Base-by-base conservation (phyloP, 2,113 vertebrate species). In the pig (Sus scrofa) region DNA sequence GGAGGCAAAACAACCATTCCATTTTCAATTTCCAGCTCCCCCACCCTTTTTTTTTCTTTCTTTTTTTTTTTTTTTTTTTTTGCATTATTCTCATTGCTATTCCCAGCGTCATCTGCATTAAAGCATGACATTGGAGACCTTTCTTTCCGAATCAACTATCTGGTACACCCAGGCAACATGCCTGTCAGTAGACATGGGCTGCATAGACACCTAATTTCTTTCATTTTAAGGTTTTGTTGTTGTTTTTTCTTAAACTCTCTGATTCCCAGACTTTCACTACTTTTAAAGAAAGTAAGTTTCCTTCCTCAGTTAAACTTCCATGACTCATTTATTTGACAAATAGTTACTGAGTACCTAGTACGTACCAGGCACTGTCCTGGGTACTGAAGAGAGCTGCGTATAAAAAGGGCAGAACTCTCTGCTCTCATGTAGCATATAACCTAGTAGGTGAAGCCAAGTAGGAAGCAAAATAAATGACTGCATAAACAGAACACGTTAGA, bases 1-100 rank as follows among this genome's bases (percentile, higher is more conserved):
- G 87, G 79, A 71, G 96, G 88, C 27, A 54, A 95, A 94, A 90
- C 22, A 90, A 84, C 39, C 32, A 87, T 68, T 91, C 34, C 27
- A 90, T 73, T 91, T 94, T 96, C 63, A 44, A 93, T 62, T 75
- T 93, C 58, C 20, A 89, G 39, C 50, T 75, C 73, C 24, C 16
- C 58, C 37, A 0, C 2, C 0, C 12, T 6, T 5, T 4, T 16
- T 52, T 16, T 12, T n/a, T 79, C 4, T 34, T n/a, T 79, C 4
- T 39, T 74, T 52, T 6, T 5, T 4, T 16, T 52, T 16, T 12
- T n/a, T 79, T 6, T 34, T n/a, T 79, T 6, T 39, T 74, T 52
- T 34, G 10, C 32, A 60, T 94, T 44, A 79, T 85, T 68, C 74
- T 81, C 5, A 75, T 52, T 62, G 18, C 50, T 71, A 52, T 73